phyloP scores from a whole-genome alignment of 2,888 invertebrate genomes.

The Syrista parreyssii region DNA sequence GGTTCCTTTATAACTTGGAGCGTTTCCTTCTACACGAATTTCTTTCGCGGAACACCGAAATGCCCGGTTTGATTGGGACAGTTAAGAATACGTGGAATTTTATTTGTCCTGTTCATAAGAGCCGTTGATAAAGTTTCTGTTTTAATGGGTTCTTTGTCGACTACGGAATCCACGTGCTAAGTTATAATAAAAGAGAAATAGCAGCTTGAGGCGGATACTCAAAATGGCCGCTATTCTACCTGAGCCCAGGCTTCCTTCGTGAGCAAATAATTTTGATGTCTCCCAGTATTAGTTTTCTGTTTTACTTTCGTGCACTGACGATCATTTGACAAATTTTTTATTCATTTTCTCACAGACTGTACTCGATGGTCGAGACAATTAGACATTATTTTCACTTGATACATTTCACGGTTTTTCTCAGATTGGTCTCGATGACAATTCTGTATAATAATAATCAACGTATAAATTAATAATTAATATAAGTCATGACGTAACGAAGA shows the following conservation, averaged over 20 bases:
- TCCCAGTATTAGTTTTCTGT: background rate
- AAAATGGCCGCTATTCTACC: background rate
- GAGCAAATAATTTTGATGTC: background rate
- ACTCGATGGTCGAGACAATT: background rate
- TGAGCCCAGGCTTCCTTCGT: background rate
- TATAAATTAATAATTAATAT: background rate
- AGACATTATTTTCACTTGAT: background rate
- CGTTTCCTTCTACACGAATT: background rate
- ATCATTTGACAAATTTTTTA: background rate
- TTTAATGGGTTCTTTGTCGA: background rate
- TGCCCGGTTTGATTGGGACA: background rate
- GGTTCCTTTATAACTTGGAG: background rate
- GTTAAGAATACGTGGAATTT: background rate
- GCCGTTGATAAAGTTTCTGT: background rate
- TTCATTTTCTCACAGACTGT: background rate
- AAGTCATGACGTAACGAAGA: background rate
- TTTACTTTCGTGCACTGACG: background rate
- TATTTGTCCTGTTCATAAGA: background rate
- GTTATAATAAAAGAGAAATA: background rate
- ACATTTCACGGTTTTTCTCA: no score
- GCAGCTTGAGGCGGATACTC: background rate
- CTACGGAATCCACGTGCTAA: background rate
- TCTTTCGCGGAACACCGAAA: background rate
- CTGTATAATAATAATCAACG: background rate
- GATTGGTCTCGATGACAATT: background rate